Percentiles rank a stretch among this genome's conserved stretches.
phyloP scores from a whole-genome alignment of 2,113 vertebrate species.

The Apaloderma vittatum region DNA sequence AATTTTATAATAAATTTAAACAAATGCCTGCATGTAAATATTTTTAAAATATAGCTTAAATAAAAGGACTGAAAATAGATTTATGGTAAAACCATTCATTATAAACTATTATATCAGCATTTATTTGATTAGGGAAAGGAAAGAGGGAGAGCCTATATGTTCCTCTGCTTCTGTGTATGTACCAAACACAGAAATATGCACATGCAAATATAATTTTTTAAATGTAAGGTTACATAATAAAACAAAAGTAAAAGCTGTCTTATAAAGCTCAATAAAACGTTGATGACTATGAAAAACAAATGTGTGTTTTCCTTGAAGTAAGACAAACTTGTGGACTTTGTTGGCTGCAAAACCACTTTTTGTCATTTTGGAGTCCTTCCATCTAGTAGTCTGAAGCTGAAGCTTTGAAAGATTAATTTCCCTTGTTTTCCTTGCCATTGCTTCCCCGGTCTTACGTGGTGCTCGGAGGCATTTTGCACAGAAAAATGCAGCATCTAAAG shows the following conservation, averaged over 20 bases:
- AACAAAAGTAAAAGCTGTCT: not conserved
- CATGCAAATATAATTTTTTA: not conserved
- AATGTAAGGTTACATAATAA: not conserved
- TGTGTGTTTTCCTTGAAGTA: not conserved
- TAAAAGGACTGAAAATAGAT: not conserved
- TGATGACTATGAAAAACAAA: not conserved
- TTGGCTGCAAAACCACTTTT: not conserved
- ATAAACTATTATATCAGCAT: not conserved
- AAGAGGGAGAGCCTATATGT: not conserved
- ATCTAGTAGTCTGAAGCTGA: not conserved
- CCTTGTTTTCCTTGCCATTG: not conserved
- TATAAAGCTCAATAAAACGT: not conserved
- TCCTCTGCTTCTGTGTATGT: not conserved
- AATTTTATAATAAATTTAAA: not conserved
- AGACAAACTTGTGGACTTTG: not conserved
- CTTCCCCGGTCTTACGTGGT: rapidly evolving
- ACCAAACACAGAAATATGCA: not conserved
- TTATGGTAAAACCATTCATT: not conserved
- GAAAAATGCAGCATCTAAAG: not conserved
- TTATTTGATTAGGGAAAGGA: not conserved
- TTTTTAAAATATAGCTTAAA: not conserved
- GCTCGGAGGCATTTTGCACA: not conserved
- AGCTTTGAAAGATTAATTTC: not conserved
- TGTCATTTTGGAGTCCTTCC: not conserved
- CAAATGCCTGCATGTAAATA: not conserved